Evolutionary conservation across 2,888 invertebrate species (phyloP).

Genomic region (Lasioglossum marginatum): DNA sequence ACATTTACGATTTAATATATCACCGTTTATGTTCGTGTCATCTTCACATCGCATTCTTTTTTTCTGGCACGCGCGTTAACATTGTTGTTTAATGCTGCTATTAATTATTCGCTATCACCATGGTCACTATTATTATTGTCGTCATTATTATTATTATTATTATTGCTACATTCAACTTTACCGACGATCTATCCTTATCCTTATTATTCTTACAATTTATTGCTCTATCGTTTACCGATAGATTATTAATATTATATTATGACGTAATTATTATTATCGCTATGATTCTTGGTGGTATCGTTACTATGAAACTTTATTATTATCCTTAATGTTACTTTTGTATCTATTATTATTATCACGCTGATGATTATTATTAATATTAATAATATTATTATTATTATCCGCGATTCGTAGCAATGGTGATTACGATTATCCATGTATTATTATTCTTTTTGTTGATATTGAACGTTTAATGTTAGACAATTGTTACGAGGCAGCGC

Average conservation of each 20-base stretch:
- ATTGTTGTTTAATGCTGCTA: conserved; percentile 61
- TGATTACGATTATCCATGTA: conserved; percentile 47
- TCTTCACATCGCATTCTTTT: conserved; percentile 66
- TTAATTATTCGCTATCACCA: conserved; percentile 52
- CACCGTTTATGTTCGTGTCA: conserved; percentile 71
- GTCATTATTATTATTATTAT: conserved; percentile 60
- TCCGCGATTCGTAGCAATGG: conserved; percentile 51
- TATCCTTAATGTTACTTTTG: conserved; percentile 62
- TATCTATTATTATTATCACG: conserved; percentile 55
- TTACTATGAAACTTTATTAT: conserved; percentile 61
- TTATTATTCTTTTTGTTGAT: conserved; percentile 31
- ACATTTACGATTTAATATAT: conserved; percentile 70
- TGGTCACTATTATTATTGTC: conserved; percentile 31
- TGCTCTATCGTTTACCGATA: conserved; percentile 50
- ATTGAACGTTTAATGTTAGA: conserved; percentile 27
- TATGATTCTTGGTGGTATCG: conserved; percentile 56
- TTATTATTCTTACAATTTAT: conserved; percentile 60
- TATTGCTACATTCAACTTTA: conserved; percentile 57
- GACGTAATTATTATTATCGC: conserved; percentile 55
- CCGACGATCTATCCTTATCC: conserved; percentile 58
- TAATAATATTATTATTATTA: conserved; percentile 59
- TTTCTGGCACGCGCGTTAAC: conserved; percentile 61
- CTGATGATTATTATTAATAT: conserved; percentile 57
- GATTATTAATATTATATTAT: conserved; percentile 58
- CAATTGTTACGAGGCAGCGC: conserved; percentile 45